Evolutionary conservation across 2,888 invertebrate species (phyloP), one percentile per base, ranked within the genome.

Genomic region (Mylabris sibirica): DNA sequence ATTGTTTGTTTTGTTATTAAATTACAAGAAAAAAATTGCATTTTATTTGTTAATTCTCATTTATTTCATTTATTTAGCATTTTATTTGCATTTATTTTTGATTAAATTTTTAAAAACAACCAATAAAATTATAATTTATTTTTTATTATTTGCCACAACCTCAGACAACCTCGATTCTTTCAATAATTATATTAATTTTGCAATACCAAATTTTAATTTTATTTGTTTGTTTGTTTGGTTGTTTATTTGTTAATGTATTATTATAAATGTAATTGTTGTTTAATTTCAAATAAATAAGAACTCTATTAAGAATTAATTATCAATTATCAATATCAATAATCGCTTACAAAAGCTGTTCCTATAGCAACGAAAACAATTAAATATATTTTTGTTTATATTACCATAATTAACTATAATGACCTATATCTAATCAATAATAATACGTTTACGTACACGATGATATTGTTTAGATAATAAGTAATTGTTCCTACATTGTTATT

Each of bases 1-100:
- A 61, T 34, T 30, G 24, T 24, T 60, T 34, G 34, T 60, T 34
- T 38, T 61, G 14, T 14, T 60, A 60, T 60, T 60, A 6, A 3
- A 5, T 44, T 44, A n/a, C 4, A 44, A 14, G 4, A 5, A 35
- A n/a, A 60, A 53, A 17, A 35, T 35, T 60, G 60, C 60, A 60
- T 60, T 60, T 35, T 60, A 2, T 20, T 49, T 49, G 11, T 20
- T 11, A n/a, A n/a, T 53, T 53, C 9, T 17, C 20, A 14, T 34
- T 61, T 22, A 41, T 17, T 20, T 41, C 17, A 24, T 38, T 60
- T 60, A 35, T 60, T 60, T 60, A 1, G 60, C 35, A 60, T 35
- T 60, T 35, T 60, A 60, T 60, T 60, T 38, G 61, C 61, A 61
- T 61, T 61, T 61, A 61, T 61, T 61, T 61, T 38, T 22, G 8